phyloP scores from a whole-genome alignment of 2,113 vertebrate species.

The Eurypyga helias region DNA sequence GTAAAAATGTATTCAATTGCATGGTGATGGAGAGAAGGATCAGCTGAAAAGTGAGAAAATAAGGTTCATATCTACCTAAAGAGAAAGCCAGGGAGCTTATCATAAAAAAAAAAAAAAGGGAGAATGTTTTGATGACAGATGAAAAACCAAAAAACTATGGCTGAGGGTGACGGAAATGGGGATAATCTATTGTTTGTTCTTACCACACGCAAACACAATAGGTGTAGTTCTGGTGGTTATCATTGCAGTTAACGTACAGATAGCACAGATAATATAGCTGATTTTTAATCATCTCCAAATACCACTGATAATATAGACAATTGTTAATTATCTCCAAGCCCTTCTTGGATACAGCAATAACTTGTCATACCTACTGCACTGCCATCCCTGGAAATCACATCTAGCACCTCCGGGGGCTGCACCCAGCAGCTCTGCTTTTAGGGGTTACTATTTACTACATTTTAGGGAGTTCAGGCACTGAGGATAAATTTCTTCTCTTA shows the following conservation, averaged over 20 bases:
- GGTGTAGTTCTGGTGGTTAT: too few species aligned
- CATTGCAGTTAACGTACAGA: fast-evolving
- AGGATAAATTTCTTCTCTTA: not conserved
- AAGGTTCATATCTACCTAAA: not conserved
- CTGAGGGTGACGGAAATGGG: not conserved
- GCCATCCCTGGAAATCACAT: not conserved
- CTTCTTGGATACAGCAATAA: too few species aligned
- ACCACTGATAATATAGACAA: too few species aligned
- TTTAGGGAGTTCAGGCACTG: not conserved
- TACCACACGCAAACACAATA: not conserved
- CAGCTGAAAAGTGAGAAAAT: not conserved
- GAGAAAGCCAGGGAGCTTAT: not conserved
- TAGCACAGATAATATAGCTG: too few species aligned
- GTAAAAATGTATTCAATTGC: fast-evolving
- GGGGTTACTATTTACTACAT: not conserved
- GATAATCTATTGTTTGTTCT: not conserved
- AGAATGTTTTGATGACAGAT: not conserved
- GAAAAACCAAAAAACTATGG: not conserved
- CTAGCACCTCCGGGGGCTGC: not conserved
- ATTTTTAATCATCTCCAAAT: not conserved
- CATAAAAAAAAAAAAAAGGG: too few species aligned
- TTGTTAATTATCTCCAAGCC: not conserved
- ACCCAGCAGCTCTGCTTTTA: not conserved
- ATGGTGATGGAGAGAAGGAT: fast-evolving
- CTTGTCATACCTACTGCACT: not conserved